Conservation (phyloP, 1,140 invertebrate species). For the Dreissena polymorpha region DNA sequence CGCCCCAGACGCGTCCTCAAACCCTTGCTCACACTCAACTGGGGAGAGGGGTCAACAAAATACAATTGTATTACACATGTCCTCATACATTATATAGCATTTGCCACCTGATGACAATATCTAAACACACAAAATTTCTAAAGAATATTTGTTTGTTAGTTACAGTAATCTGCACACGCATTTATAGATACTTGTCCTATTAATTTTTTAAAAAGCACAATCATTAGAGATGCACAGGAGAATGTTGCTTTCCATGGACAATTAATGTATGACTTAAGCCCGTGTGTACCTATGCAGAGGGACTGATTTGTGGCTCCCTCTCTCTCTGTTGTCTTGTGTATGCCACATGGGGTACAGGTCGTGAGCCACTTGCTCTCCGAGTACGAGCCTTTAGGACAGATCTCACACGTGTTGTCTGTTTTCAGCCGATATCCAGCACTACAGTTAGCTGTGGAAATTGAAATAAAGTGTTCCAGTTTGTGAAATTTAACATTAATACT, state of each 20-base stretch:
- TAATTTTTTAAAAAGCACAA: no score
- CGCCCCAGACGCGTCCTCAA: slow-evolving; percentile 17
- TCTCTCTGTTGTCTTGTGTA: slow-evolving; percentile 31
- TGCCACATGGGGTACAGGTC: slow-evolving; percentile 17
- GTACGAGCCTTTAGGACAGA: slow-evolving; percentile 20
- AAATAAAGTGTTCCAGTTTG: background rate
- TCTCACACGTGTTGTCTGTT: slow-evolving; percentile 12
- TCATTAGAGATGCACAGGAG: no score
- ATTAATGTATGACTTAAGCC: no score
- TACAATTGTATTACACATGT: no score
- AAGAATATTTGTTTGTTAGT: no score
- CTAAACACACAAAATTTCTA: no score
- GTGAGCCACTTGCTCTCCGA: slow-evolving; percentile 21
- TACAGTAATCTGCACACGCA: no score
- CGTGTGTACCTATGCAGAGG: slow-evolving; percentile 41
- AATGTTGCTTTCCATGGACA: no score
- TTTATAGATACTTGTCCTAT: no score
- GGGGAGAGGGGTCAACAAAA: background rate
- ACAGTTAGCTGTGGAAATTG: slow-evolving; percentile 32
- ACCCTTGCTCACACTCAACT: slow-evolving; percentile 47
- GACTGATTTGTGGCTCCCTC: background rate
- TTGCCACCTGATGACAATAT: no score
- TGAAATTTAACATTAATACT: no score
- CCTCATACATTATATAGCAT: no score
- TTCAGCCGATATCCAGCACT: slow-evolving; percentile 25